Evolutionary conservation across 1,140 invertebrate genomes (phyloP).

Genomic region (Acyrthosiphon pisum): DNA sequence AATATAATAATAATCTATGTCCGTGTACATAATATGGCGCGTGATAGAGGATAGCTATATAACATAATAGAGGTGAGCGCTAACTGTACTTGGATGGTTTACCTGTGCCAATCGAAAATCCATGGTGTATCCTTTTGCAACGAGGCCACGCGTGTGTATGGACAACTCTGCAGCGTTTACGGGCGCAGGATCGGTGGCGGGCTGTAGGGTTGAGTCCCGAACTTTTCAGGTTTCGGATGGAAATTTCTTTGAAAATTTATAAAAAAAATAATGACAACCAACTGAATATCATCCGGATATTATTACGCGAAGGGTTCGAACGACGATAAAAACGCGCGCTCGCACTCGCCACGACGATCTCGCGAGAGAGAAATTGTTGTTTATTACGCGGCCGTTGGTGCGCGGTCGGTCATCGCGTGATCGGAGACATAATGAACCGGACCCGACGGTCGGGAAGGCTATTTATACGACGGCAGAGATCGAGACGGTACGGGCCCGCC

Average conservation of each 20-base stretch:
- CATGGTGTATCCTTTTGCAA: not conserved
- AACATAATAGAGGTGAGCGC: not conserved
- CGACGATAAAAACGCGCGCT: not conserved
- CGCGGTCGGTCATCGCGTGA: slow-evolving; percentile 38
- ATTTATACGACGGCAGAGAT: slow-evolving; percentile 24
- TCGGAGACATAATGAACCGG: slow-evolving; percentile 47
- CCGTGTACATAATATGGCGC: not conserved
- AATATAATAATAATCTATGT: not conserved
- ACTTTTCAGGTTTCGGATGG: not conserved
- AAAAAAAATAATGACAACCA: not conserved
- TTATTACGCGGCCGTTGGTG: not conserved
- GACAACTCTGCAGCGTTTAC: not conserved
- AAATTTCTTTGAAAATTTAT: not conserved
- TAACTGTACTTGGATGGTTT: not conserved
- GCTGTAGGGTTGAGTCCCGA: not conserved
- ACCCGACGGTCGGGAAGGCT: not conserved
- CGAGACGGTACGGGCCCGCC: not conserved
- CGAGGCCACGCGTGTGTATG: not conserved
- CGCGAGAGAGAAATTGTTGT: not conserved
- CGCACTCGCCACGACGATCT: not conserved
- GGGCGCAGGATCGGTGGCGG: no score
- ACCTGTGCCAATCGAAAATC: slow-evolving; percentile 30
- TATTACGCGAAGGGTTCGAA: not conserved
- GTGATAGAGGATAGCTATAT: no score
- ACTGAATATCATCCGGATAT: not conserved